Conservation (phyloP, 2,888 invertebrate species). For the Anodontia alba region DNA sequence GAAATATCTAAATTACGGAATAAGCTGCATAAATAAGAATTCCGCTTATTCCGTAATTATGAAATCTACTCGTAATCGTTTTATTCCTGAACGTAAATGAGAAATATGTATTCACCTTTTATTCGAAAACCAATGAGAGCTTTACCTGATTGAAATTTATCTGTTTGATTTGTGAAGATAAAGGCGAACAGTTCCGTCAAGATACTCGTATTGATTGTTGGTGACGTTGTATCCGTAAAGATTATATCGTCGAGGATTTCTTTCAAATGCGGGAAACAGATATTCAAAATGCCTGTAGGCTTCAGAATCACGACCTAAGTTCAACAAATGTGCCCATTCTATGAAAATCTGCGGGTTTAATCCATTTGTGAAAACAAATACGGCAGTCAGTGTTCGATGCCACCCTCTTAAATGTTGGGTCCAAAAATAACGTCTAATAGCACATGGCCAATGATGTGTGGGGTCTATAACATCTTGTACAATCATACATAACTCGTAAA, state of each 20-base stretch:
- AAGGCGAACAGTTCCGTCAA: neutral
- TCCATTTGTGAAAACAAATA: conserved; percentile 25
- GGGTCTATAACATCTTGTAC: conserved; percentile 25
- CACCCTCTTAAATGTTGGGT: neutral
- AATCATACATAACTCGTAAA: conserved; percentile 16
- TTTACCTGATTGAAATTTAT: neutral
- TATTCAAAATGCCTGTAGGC: conserved; percentile 12
- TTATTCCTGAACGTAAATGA: neutral
- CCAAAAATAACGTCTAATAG: conserved; percentile 22
- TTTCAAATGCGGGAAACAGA: neutral
- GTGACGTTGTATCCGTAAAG: neutral
- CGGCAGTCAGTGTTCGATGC: neutral
- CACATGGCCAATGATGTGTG: neutral
- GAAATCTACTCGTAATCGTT: too few relatives aligned
- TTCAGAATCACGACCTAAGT: neutral
- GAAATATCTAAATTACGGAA: neutral
- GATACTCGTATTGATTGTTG: neutral
- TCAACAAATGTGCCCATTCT: conserved; percentile 6
- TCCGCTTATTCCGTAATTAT: neutral
- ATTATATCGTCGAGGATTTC: neutral
- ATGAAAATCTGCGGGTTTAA: conserved; percentile 14
- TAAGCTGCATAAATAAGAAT: neutral
- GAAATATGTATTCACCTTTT: neutral
- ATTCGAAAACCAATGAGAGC: neutral
- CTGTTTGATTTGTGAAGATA: neutral